These are phyloP conservation scores for Ochropleura plecta DNA, from an alignment of 2,888 invertebrate species.

Conservation along the genomic window DNA sequence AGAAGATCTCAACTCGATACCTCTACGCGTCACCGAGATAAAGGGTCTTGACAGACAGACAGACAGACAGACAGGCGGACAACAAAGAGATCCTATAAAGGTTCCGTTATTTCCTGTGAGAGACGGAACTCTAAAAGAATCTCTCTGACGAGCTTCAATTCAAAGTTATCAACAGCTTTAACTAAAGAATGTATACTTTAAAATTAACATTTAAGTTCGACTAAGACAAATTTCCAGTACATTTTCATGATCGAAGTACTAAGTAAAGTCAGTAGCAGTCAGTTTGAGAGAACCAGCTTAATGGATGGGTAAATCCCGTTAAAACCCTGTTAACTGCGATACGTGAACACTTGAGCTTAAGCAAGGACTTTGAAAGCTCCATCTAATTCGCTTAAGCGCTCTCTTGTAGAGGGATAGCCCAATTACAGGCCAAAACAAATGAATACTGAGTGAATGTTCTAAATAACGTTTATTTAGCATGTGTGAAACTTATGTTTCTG, in stretches of 20 bases:
- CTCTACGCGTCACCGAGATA: no score
- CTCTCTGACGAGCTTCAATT: not conserved
- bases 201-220: conserved; percentile 1
- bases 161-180: not conserved
- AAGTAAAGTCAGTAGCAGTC: conserved; percentile 48
- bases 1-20: no score
- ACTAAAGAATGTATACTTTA: not conserved
- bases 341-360: conserved; percentile 68
- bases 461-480: conserved; percentile 4
- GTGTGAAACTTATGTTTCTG: not conserved
- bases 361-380: conserved; percentile 67
- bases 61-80: no score
- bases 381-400: conserved; percentile 68
- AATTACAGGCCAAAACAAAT: conserved; percentile 62
- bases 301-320: conserved; percentile 65
- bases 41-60: no score
- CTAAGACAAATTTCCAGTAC: conserved; percentile 6
- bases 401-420: conserved; percentile 62
- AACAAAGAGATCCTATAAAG: no score
- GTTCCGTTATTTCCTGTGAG: no score
- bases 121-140: not conserved
- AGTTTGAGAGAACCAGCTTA: conserved; percentile 56
- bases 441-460: conserved; percentile 40
- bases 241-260: conserved; percentile 44
- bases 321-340: conserved; percentile 71